Evolutionary conservation across 2,113 vertebrate genomes (phyloP), one percentile per base, ranked within the genome.

Genomic region (Macrotis lagotis): DNA sequence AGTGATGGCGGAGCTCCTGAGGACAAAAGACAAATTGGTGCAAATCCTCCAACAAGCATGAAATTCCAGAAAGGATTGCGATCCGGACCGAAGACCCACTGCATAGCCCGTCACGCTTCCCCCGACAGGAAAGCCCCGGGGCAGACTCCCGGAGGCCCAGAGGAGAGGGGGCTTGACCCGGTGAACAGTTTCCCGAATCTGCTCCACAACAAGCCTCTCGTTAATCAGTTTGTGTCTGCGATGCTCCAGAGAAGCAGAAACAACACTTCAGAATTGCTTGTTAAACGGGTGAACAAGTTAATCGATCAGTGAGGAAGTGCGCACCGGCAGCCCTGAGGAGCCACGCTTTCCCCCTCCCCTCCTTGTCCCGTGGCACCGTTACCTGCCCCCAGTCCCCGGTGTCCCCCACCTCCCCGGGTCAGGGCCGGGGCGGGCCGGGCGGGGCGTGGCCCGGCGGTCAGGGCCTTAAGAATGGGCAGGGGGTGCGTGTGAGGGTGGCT

Each of bases 381-480:
- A 51, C 51, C 51, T 83, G 22, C n/a, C n/a, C 16, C 51, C 51
- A 25, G 22, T 47, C n/a, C n/a, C 37, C 0, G 9, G 8, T 14
- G 90, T 25, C 24, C 37, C 28, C 8, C n/a, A 2, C 37, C 47
- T 25, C 51, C 0, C 51, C n/a, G n/a, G 25, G 8, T 3, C 91
- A 8, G 0, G 7, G 66, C 1, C 2, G 0, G 8, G 92, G 24
- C 92, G 1, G 90, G 94, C 89, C 25, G 0, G 0, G 26, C 44
- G 3, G 52, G 89, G 55, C 0, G 0, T 0, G n/a, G 31, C 2
- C 94, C 0, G 37, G 0, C 12, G 8, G 49, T 48, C 0, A 1
- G 48, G 2, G 90, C 88, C 93, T 97, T 94, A 97, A 95, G 88
- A 94, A 90, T 59, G 48, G 7, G 91, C 6, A 59, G 92, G 0